Percentiles rank a stretch among this genome's conserved stretches.
Conservation (phyloP, 1,140 invertebrate species). For the Drosophila ficusphila region DNA sequence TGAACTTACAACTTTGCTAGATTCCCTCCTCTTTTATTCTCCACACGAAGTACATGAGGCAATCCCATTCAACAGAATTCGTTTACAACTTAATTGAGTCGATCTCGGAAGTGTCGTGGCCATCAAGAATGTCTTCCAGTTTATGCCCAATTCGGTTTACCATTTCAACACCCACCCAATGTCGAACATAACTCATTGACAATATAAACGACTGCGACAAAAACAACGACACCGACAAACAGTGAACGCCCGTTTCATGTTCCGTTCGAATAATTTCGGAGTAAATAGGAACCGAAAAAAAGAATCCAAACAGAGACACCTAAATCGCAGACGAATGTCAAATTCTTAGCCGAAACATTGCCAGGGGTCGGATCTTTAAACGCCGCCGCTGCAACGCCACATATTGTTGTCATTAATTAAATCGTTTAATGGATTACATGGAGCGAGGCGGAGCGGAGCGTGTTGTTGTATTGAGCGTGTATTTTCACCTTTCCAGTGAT, state of each 20-base stretch:
- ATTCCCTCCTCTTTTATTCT: neutral
- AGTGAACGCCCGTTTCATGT: constrained; percentile 48
- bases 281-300: constrained; percentile 4
- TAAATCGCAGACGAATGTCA: constrained; percentile 60
- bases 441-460: constrained; percentile 41
- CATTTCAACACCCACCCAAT: constrained; percentile 57
- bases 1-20: neutral
- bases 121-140: constrained; percentile 11
- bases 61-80: neutral
- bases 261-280: constrained; percentile 41
- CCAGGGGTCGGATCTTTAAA: constrained; percentile 45
- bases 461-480: constrained; percentile 13
- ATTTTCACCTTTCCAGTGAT: constrained; percentile 60
- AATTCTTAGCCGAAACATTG: constrained; percentile 40
- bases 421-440: constrained; percentile 82
- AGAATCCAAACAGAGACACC: constrained; percentile 38
- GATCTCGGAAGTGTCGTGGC: constrained; percentile 4
- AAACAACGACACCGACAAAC: constrained; percentile 35
- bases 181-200: constrained; percentile 58
- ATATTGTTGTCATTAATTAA: constrained; percentile 83
- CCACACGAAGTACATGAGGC: neutral
- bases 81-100: constrained; percentile 45
- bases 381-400: constrained; percentile 64
- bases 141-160: constrained; percentile 52
- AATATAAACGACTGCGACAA: constrained; percentile 47